Evolutionary conservation across 2,113 vertebrate species (phyloP).

Genomic region (Lanius ludovicianus): DNA sequence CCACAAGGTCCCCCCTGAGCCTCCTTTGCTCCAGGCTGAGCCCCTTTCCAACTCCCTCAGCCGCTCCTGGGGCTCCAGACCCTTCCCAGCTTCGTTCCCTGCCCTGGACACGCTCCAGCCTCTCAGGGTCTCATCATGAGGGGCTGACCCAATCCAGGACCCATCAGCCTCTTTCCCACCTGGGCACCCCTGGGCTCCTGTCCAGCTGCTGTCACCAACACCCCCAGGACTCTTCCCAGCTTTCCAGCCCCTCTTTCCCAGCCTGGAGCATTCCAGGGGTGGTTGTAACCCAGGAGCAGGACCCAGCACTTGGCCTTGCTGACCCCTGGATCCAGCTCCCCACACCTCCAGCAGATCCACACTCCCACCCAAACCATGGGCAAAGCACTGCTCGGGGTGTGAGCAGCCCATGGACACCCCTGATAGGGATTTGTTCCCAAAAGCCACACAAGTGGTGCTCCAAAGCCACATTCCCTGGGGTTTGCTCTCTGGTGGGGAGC

Average conservation of each 20-base stretch:
- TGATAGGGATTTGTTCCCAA: background rate
- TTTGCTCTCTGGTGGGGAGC: background rate
- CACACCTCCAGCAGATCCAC: background rate
- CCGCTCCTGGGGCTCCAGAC: background rate
- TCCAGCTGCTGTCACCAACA: background rate
- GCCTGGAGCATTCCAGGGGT: background rate
- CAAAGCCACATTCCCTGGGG: background rate
- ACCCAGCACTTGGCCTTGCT: no score
- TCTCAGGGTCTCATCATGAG: background rate
- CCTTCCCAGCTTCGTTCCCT: background rate
- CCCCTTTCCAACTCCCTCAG: background rate
- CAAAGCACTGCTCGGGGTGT: background rate
- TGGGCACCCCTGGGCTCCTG: background rate
- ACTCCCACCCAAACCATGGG: fast-evolving
- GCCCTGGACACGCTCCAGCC: fast-evolving
- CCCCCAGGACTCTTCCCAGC: background rate
- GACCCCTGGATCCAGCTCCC: background rate
- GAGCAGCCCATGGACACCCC: background rate
- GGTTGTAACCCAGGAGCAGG: background rate
- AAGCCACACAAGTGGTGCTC: fast-evolving
- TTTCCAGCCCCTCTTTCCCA: background rate
- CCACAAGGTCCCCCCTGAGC: no score
- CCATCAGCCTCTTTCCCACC: background rate
- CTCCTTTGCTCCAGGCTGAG: background rate
- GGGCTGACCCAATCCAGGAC: background rate